Percentiles rank a stretch among this genome's conserved stretches.
phyloP scores from a whole-genome alignment of 2,113 vertebrate genomes.

The Malurus elegans region DNA sequence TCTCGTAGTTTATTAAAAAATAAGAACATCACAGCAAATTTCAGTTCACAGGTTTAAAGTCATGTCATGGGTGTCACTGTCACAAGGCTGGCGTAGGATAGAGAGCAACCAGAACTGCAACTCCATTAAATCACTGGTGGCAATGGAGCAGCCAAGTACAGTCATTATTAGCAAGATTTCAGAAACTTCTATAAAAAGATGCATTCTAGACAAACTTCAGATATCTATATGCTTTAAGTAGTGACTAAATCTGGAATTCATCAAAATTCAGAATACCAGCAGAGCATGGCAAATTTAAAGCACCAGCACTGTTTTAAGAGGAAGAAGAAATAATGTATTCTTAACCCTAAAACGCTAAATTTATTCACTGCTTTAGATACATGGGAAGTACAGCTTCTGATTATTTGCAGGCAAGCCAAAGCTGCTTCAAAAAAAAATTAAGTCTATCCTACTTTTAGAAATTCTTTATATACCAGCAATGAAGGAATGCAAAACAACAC shows the following conservation, averaged over 20 bases:
- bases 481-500: neutral
- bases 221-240: neutral
- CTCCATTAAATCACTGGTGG: neutral
- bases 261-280: neutral
- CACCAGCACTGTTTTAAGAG: neutral
- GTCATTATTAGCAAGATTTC: neutral
- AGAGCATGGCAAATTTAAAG: neutral
- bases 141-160: neutral
- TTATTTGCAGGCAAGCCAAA: neutral
- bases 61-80: neutral
- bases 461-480: neutral
- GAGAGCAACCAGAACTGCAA: neutral
- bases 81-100: neutral
- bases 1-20: neutral
- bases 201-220: neutral
- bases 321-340: neutral
- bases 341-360: neutral
- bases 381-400: neutral
- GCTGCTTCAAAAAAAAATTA: neutral
- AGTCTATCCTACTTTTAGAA: neutral
- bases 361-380: neutral
- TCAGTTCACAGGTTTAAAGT: neutral
- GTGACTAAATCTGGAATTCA: neutral
- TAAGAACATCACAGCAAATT: neutral
- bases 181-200: neutral